Evolutionary conservation across 2,797 vertebrate genomes (phyloP), one percentile per base, ranked within the genome.

Genomic region (Morus bassanus): DNA sequence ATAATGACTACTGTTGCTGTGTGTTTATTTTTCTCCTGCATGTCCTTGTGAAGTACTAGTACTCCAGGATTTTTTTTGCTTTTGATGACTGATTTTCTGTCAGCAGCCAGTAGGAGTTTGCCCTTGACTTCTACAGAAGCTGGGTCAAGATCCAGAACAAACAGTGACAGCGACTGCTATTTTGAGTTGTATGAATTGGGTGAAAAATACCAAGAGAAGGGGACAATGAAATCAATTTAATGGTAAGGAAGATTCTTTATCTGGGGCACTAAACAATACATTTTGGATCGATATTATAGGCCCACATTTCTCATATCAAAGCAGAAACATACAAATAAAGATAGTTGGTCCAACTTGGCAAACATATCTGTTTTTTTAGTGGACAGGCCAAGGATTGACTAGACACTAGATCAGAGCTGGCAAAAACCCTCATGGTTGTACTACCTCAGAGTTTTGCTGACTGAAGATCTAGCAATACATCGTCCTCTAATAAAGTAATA

Each of bases 131-230:
- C 61, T 78, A 46, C 84, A 87, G 92, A 91, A 96, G 88, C 83
- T 91, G 67, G 2, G 33, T 92, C 67, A 67, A 59, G 77, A 92
- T 92, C 88, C 92, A 97, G 84, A 89, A 70, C 28, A 96, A 95
- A 93, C 39, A 91, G 31, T 53, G 67, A 37, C 54, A 89, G 39
- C 22, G 10, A 37, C 18, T 76, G 18, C 24, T 86, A 28, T 81
- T 85, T 48, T 43, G 39, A 86, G 33, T 43, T 86, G 7, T 27
- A 60, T 2, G 4, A 90, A 70, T 25, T n/a, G 13, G 12, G 35
- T 65, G 33, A 39, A 84, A 88, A 78, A 6, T 5, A 0, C 2
- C 12, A 43, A 84, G 16, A 60, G 16, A 91, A 59, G 14, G 10
- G 7, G 19, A 28, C 8, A 77, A 43, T 14, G 4, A 78, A 78